Evolutionary conservation across 2,113 vertebrate species (phyloP), one percentile per base, ranked within the genome.

Genomic region (Oceanodroma tethys): DNA sequence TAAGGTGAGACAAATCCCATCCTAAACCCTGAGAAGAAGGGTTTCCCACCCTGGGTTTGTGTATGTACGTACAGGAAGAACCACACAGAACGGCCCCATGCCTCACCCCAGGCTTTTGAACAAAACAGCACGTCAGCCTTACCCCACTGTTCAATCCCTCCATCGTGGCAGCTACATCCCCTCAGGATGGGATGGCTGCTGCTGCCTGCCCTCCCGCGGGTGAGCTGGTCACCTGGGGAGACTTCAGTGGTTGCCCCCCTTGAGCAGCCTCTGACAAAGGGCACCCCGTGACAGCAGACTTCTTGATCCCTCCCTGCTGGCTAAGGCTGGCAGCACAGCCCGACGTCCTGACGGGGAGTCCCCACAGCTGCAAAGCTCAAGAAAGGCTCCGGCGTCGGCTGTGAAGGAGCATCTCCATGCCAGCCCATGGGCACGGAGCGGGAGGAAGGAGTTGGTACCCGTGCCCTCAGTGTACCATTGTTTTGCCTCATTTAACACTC

Each of bases 361-460:
- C 11, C 26, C 34, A 30, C 34, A 36, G 32, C 14, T 47, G 22
- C 47, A 52, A n/a, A 36, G 1, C 42, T 81, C 56, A 16, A 30
- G 42, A 52, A 30, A 42, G 48, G 4, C 30, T 67, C 17, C 71
- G 25, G 8, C 4, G 20, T 10, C 60, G 66, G 48, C 40, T 85
- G n/a, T 2, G 12, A 26, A 72, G 42, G 63, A 79, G 2, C 9
- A 58, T 6, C 34, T 48, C 81, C 53, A 10, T 12, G 52, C 17
- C 21, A 8, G 16, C 9, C 63, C 65, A 4, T 1, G 29, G 43
- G 48, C n/a, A 18, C 2, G 2, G 20, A 58, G 29, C 0, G 0
- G 29, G 23, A 93, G 55, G 60, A 59, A 67, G 66, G 36, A 59
- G 19, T 32, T 0, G 0, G 10, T 32, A 60, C 32, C 38, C 0